A percentile compares a stretch with the other conserved stretches of the same genome.
Evolutionary conservation across 2,113 vertebrate genomes (phyloP).

Genomic region (Nothoprocta perdicaria): DNA sequence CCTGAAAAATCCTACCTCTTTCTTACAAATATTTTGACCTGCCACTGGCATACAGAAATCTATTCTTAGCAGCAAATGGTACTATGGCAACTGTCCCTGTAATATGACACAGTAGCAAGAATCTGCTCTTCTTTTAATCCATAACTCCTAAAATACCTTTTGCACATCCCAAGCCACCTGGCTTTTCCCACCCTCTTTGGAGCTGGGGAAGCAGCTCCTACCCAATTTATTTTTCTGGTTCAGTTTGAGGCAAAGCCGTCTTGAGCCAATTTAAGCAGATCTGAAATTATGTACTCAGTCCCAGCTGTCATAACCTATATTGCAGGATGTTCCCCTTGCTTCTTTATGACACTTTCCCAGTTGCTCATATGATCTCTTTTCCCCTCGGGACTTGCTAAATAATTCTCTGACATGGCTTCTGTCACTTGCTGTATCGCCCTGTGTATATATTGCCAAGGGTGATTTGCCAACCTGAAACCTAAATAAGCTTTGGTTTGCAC

Average conservation of each 20-base stretch:
- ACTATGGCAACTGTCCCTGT: constrained; percentile 63
- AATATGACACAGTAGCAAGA: constrained; percentile 46
- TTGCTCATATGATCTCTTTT: constrained; percentile 9
- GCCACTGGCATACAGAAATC: constrained; percentile 23
- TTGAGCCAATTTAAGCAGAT: background rate
- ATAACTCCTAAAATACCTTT: constrained; percentile 36
- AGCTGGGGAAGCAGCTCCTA: background rate
- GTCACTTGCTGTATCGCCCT: background rate
- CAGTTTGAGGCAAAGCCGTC: constrained; percentile 16
- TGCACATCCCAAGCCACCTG: constrained; percentile 53
- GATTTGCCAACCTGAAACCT: background rate
- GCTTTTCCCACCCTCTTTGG: constrained; percentile 37
- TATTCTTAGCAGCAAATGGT: constrained; percentile 50
- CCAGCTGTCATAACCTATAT: constrained; percentile 52
- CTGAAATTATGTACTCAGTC: constrained; percentile 15
- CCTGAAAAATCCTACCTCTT: background rate
- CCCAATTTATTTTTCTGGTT: constrained; percentile 52
- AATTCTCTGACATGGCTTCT: background rate
- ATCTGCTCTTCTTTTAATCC: constrained; percentile 50
- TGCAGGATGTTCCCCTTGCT: constrained; percentile 6
- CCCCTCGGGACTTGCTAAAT: background rate
- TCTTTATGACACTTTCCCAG: background rate
- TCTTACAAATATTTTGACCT: constrained; percentile 56
- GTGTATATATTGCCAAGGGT: background rate
- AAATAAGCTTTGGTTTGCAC: background rate